Base-by-base conservation (phyloP, 2,888 invertebrate species). In the Maniola hyperantus region DNA sequence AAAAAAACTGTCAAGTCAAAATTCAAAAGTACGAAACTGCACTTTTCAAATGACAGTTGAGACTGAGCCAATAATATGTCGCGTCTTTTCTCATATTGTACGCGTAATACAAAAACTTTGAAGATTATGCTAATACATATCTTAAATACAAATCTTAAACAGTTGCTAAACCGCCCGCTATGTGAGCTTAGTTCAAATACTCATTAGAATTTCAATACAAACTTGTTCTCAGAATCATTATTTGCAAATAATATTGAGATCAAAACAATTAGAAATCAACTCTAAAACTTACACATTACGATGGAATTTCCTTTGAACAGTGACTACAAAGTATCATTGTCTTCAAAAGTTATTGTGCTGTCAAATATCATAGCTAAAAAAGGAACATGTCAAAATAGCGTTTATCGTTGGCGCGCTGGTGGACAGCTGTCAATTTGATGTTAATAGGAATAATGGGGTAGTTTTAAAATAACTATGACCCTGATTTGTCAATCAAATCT, bases 291-390 rank as follows among this genome's bases (percentile, higher is more conserved):
- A 10, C 0, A 0, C 0, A 1, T 8, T 61, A 55, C 15, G 42
- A 42, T 63, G 55, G 48, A 36, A 60, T 59, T 59, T 59, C 10
- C 34, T 13, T 50, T 59, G 59, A 46, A 46, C 6, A 11, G 34
- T 4, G 18, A 33, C 1, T 15, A 59, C 46, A 65, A 62, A 44
- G 42, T 59, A 55, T 46, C 57, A 64, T 64, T 67, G 67, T 65
- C 34, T 71, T 70, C 54, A 65, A 60, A 67, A 57, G 48, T 66
- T 63, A 71, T 74, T 73, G 74, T 75, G 70, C 67, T 75, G 71
- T 75, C 74, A 72, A 65, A 67, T 50, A 15, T 66, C 44, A 20
- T 63, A 68, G 53, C 33, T 26, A 51, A 58, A 65, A 58, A 64
- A 69, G 53, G 60, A 64, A 64, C 64, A 57, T 57, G 69, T 65